Percentiles rank a stretch among this genome's conserved stretches.
Evolutionary conservation across 2,888 invertebrate species (phyloP).

Genomic region (Caenorhabditis panamensis): DNA sequence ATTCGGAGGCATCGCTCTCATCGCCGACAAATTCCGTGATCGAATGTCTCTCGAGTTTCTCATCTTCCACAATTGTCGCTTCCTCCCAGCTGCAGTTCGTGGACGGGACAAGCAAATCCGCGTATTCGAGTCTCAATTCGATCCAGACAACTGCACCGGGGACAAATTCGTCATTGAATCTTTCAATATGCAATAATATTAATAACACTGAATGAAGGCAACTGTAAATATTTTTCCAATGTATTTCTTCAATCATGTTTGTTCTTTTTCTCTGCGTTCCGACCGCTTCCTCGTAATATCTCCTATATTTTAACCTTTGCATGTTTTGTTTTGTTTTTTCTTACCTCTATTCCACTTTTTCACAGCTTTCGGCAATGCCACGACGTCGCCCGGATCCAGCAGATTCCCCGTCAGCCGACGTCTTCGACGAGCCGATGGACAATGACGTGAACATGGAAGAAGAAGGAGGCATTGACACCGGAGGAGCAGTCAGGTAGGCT

Average conservation of each 20-base stretch:
- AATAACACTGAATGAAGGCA: conserved; percentile 33
- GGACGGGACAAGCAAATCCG: conserved; percentile 30
- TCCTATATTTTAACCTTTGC: background rate
- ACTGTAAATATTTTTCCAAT: conserved; percentile 27
- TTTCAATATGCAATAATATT: conserved; percentile 36
- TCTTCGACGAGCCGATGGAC: no score
- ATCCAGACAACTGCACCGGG: conserved; percentile 43
- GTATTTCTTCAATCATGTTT: conserved; percentile 17
- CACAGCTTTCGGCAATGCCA: background rate
- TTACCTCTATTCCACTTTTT: background rate
- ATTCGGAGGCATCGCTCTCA: conserved; percentile 54
- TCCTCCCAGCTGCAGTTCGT: conserved; percentile 72
- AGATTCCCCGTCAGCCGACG: no score
- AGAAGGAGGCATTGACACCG: no score
- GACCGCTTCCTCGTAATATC: background rate
- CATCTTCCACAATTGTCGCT: conserved; percentile 76
- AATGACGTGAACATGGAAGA: no score
- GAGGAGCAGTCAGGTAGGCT: background rate
- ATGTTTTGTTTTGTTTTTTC: background rate
- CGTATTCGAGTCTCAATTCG: conserved; percentile 45
- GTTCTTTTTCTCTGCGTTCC: background rate
- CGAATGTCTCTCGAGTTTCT: conserved; percentile 66
- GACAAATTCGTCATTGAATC: conserved; percentile 52
- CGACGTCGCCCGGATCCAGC: background rate
- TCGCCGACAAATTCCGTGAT: conserved; percentile 43